Evolutionary conservation across 2,113 vertebrate genomes (phyloP).

Genomic region (Pterocles burchelli): DNA sequence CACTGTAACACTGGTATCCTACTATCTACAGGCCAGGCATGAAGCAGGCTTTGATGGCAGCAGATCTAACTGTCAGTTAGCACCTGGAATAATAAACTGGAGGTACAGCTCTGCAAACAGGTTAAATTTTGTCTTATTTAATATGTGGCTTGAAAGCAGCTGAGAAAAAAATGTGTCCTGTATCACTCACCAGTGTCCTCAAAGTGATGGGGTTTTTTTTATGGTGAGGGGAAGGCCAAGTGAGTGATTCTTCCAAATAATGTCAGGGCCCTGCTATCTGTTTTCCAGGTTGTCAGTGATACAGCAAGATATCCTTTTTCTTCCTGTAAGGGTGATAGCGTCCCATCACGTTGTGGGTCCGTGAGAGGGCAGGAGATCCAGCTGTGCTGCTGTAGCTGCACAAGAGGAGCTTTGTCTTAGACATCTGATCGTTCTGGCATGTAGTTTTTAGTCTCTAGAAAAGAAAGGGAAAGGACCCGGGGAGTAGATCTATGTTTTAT

Average conservation of each 20-base stretch:
- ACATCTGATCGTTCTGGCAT: background rate
- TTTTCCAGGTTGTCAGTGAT: background rate
- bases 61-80: background rate
- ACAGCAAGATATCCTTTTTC: background rate
- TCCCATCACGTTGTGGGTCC: accelerated
- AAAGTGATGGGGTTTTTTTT: background rate
- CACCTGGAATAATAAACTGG: background rate
- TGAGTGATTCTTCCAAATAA: background rate
- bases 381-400: background rate
- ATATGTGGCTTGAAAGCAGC: background rate
- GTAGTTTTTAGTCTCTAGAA: background rate
- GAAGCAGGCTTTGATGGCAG: background rate
- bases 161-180: background rate
- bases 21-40: background rate
- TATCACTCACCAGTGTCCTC: background rate
- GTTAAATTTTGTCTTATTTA: background rate
- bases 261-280: background rate
- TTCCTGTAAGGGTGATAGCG: background rate
- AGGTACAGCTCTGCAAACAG: background rate
- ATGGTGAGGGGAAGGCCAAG: background rate
- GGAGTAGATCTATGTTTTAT: background rate
- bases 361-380: background rate
- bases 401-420: background rate
- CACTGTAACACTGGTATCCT: background rate
- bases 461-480: background rate